Evolutionary conservation across 2,113 vertebrate genomes (phyloP).

Genomic region (Chrysemys picta): DNA sequence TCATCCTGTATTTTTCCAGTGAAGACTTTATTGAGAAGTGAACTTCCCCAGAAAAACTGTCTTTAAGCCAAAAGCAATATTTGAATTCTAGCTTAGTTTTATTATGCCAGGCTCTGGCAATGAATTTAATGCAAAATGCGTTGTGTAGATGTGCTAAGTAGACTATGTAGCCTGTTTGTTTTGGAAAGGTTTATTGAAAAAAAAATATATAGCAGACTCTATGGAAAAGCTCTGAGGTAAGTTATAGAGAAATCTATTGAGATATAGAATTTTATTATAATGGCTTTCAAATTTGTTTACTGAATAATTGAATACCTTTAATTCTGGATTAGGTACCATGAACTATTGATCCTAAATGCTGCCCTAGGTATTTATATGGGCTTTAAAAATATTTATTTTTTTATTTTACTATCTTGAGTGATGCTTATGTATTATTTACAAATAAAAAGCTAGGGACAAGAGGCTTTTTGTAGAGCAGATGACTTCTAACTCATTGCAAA

Average conservation of each 20-base stretch:
- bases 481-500: slow-evolving; percentile 50
- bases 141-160: not conserved
- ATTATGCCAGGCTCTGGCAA: not conserved
- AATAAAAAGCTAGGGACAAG: slow-evolving; percentile 31
- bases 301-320: slow-evolving; percentile 65
- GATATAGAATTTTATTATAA: slow-evolving; percentile 33
- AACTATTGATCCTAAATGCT: slow-evolving; percentile 32
- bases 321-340: slow-evolving; percentile 30
- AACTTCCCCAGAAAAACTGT: not conserved
- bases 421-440: slow-evolving; percentile 63
- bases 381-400: slow-evolving; percentile 52
- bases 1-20: not conserved
- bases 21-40: not conserved
- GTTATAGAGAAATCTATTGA: slow-evolving; percentile 23
- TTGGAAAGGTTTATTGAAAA: slow-evolving; percentile 1
- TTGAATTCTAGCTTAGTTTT: not conserved
- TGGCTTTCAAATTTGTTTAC: slow-evolving; percentile 57
- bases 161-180: not conserved
- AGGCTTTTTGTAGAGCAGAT: slow-evolving; percentile 17
- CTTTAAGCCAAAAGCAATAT: not conserved
- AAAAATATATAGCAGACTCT: not conserved
- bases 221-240: not conserved
- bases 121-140: not conserved
- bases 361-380: not conserved
- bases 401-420: slow-evolving; percentile 44